A percentile compares a stretch with the other conserved stretches of the same genome.
phyloP scores from a whole-genome alignment of 2,888 invertebrate genomes.

The Hemithea aestivaria region DNA sequence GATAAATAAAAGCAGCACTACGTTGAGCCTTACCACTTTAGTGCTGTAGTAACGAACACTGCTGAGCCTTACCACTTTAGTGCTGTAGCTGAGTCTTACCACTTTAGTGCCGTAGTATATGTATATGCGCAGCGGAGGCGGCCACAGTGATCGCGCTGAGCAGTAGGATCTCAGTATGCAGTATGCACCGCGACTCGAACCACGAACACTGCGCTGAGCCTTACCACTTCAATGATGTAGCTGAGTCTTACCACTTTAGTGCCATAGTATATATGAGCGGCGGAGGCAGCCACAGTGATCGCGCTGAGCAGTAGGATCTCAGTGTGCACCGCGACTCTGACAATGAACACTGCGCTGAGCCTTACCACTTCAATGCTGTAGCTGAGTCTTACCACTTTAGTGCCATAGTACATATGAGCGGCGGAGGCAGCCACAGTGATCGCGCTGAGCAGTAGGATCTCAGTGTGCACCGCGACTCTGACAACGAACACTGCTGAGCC shows the following conservation, averaged over 20 bases:
- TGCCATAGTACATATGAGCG: slow-evolving; percentile 94
- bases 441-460: slow-evolving; percentile 84
- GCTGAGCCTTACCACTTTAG: no score
- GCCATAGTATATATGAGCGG: slow-evolving; percentile 95
- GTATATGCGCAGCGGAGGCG: slow-evolving; percentile 89
- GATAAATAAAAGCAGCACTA: no score
- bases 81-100: no score
- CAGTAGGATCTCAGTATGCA: slow-evolving; percentile 84
- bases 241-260: slow-evolving; percentile 54
- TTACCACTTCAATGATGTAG: no score
- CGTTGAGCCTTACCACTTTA: no score
- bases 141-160: slow-evolving; percentile 85
- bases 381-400: no score
- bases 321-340: slow-evolving; percentile 56
- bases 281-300: slow-evolving; percentile 84
- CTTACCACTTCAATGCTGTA: no score
- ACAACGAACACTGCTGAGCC: slow-evolving; percentile 54
- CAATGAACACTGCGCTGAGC: no score
- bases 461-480: slow-evolving; percentile 68
- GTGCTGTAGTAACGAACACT: slow-evolving; percentile 60
- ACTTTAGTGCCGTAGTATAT: no score
- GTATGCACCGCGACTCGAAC: slow-evolving; percentile 53
- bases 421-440: slow-evolving; percentile 85
- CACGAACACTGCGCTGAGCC: slow-evolving; percentile 55
- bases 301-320: slow-evolving; percentile 86